phyloP scores from a whole-genome alignment of 2,113 vertebrate species.

The Phrynosoma platyrhinos region DNA sequence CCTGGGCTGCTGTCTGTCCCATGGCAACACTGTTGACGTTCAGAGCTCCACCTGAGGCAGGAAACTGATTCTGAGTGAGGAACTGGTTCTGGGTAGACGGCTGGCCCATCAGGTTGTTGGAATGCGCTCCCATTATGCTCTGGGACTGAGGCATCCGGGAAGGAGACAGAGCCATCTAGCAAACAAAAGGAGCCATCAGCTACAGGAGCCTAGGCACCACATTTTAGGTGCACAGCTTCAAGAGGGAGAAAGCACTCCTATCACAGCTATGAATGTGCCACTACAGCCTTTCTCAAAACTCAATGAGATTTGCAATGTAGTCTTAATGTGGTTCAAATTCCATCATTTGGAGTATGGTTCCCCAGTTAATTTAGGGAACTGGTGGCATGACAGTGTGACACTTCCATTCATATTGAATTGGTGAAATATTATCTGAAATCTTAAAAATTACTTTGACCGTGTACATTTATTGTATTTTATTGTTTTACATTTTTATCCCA shows the following conservation, averaged over 20 bases:
- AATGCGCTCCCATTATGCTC: slow-evolving; percentile 88
- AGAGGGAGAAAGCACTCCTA: background rate
- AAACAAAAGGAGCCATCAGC: slow-evolving; percentile 28
- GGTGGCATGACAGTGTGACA: too few relatives aligned
- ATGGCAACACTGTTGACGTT: slow-evolving; percentile 88
- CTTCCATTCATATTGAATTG: background rate
- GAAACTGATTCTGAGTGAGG: slow-evolving; percentile 89
- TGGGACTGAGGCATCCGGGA: slow-evolving; percentile 92
- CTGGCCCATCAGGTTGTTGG: slow-evolving; percentile 88
- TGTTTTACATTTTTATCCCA: too few relatives aligned
- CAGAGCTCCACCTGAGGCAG: slow-evolving; percentile 83
- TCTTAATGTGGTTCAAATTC: too few relatives aligned
- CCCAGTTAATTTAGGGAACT: too few relatives aligned
- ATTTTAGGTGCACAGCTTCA: background rate
- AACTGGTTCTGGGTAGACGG: slow-evolving; percentile 89
- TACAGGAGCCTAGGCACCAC: background rate
- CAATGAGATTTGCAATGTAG: too few relatives aligned
- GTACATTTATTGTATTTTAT: background rate
- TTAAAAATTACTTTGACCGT: background rate
- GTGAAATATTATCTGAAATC: slow-evolving; percentile 14
- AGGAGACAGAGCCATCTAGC: slow-evolving; percentile 94
- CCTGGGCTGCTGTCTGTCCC: slow-evolving; percentile 84
- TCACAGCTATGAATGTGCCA: too few relatives aligned
- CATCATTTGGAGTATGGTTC: too few relatives aligned
- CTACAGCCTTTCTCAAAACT: too few relatives aligned